Evolutionary conservation across 2,797 vertebrate genomes (phyloP), one percentile per base, ranked within the genome.

Genomic region (Enteromius paludinosus): DNA sequence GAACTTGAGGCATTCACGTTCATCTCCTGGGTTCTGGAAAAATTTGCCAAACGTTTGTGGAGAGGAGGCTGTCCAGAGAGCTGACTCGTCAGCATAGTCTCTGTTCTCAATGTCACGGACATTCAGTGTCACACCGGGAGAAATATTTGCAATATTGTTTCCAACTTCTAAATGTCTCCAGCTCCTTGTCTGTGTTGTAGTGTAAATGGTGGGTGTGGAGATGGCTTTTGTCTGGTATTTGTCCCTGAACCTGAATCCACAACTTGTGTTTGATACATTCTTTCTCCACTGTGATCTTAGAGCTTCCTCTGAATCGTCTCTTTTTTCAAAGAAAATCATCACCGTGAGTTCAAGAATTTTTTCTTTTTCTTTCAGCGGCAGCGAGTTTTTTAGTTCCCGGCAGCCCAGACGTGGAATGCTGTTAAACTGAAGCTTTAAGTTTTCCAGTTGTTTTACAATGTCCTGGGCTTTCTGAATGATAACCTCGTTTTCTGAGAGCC

Each of bases 1-100:
- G 43, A 83, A 86, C 52, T 83, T 81, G 1, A 88, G 82, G 23
- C 86, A 87, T 75, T 89, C 75, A n/a, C 38, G 15, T 83, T 90
- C 87, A 30, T 85, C 83, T 28, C 1, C 28, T 47, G 43, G 47
- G 30, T 87, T 87, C 54, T 71, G 66, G 8, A 62, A 66, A 65
- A n/a, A 81, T 68, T 47, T 84, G 3, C 82, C 84, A 23, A 87
- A 86, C 18, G 7, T 62, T 45, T 61, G 12, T 28, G 33, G n/a
- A 64, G 65, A 35, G 45, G 62, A 35, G 4, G 17, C 28, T 70
- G 15, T 69, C 38, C 69, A 54, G 11, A 87, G 56, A 20, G 54
- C 4, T 18, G 85, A 72, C n/a, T 89, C 85, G 17, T 85, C 62
- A 25, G 5, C 47, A 28, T 80, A 89, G 4, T 86, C 54, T 38